Percentiles rank a stretch among this genome's conserved stretches.
phyloP scores from a whole-genome alignment of 2,113 vertebrate species.

The Hemicordylus capensis region DNA sequence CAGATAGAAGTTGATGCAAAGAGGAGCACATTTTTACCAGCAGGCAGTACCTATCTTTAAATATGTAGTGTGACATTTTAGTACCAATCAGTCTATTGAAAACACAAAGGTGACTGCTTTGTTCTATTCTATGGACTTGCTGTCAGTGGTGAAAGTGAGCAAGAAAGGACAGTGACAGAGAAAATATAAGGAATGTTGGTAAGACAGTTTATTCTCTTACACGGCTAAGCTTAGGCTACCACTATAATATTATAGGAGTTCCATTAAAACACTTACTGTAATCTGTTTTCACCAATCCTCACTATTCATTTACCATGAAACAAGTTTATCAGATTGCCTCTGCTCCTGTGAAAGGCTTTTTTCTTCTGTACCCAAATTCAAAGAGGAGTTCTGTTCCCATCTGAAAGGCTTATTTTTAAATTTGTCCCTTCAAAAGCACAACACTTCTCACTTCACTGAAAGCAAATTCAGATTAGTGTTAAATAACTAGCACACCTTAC shows the following conservation, averaged over 20 bases:
- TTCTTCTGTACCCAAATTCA: not conserved
- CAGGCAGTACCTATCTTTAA: too few relatives aligned
- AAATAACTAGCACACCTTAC: not conserved
- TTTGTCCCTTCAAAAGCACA: not conserved
- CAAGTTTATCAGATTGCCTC: not conserved
- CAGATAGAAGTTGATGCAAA: too few relatives aligned
- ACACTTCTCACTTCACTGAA: not conserved
- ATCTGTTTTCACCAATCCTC: not conserved
- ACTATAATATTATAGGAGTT: not conserved
- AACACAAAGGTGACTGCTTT: too few relatives aligned
- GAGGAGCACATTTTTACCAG: too few relatives aligned
- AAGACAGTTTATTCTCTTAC: not conserved
- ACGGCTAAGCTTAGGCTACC: not conserved
- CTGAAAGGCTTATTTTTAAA: not conserved
- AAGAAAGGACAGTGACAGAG: not conserved
- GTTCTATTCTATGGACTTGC: too few relatives aligned
- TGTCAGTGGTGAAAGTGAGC: too few relatives aligned
- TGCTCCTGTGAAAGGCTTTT: not conserved
- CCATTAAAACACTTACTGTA: not conserved
- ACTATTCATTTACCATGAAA: too few relatives aligned
- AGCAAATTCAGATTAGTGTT: not conserved
- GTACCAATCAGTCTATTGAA: too few relatives aligned
- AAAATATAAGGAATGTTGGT: not conserved
- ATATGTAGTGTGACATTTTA: too few relatives aligned
- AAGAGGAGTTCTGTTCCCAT: not conserved